Conservation (phyloP, 2,888 invertebrate genomes). For the Serrognathus titanus region DNA sequence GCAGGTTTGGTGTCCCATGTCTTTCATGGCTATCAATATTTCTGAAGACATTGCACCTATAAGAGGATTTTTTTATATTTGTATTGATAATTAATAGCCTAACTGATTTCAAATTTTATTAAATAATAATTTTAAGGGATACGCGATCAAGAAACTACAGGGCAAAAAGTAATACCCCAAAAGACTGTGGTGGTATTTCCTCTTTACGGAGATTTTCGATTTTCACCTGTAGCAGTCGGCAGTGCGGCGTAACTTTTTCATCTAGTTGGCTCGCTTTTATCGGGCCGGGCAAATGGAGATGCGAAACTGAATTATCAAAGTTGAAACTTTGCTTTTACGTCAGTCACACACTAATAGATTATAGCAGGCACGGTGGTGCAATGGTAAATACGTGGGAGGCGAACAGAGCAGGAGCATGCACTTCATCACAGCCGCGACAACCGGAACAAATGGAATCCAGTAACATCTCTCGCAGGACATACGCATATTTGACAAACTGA, state of each 20-base stretch:
- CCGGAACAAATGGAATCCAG: slow-evolving; percentile 44
- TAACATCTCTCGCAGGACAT: slow-evolving; percentile 32
- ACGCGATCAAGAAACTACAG: too few species aligned
- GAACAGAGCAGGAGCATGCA: slow-evolving; percentile 16
- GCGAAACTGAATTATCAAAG: slow-evolving; percentile 31
- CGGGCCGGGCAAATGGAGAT: slow-evolving; percentile 15
- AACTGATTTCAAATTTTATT: too few species aligned
- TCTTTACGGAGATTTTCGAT: too few species aligned
- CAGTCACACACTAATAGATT: slow-evolving; percentile 29
- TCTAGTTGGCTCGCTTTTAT: slow-evolving; percentile 10
- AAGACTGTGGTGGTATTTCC: too few species aligned
- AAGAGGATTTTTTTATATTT: too few species aligned
- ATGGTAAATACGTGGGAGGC: slow-evolving; percentile 1
- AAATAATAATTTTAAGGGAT: too few species aligned
- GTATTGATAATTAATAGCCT: too few species aligned
- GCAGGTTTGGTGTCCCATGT: too few species aligned
- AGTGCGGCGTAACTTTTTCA: slow-evolving; percentile 18
- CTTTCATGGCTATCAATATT: too few species aligned
- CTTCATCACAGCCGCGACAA: slow-evolving; percentile 41
- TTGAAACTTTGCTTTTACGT: slow-evolving; percentile 28
- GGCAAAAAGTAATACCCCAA: too few species aligned
- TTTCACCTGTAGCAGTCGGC: too few species aligned
- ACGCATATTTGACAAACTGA: slow-evolving; percentile 38
- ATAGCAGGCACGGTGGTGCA: slow-evolving; percentile 34
- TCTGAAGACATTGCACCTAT: too few species aligned